These are phyloP conservation scores for Anthopleura sola DNA, from an alignment of 64 coral and sea anemone genomes.

Conservation along the genomic window DNA sequence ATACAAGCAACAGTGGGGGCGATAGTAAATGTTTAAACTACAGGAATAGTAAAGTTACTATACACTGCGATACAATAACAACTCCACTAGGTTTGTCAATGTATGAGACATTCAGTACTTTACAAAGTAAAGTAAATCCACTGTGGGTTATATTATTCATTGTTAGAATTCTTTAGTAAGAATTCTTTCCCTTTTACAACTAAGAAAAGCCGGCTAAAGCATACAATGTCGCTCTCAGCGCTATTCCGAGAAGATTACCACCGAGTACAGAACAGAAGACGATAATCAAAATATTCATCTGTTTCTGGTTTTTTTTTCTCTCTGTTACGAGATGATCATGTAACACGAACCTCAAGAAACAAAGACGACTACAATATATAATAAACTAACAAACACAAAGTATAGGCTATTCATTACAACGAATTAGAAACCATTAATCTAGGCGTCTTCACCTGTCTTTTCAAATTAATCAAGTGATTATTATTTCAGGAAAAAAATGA, in stretches of 20 bases:
- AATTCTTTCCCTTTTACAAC: too few species aligned
- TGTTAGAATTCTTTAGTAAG: too few species aligned
- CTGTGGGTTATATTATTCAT: too few species aligned
- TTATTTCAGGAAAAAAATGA: background rate
- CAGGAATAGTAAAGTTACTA: background rate
- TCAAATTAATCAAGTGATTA: background rate
- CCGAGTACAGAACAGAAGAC: too few species aligned
- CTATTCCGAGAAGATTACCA: too few species aligned
- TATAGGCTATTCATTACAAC: background rate
- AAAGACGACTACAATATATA: background rate
- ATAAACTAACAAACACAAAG: background rate
- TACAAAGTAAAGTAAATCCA: too few species aligned
- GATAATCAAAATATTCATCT: background rate
- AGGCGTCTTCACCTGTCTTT: background rate
- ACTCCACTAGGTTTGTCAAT: background rate
- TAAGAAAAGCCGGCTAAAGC: too few species aligned
- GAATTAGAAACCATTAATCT: background rate
- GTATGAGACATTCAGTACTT: background rate
- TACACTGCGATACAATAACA: background rate
- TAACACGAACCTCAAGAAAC: too few species aligned
- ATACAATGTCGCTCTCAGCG: too few species aligned
- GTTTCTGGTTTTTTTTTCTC: background rate
- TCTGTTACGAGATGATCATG: background rate
- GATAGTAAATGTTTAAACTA: background rate
- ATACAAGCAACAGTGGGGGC: background rate